Evolutionary conservation across 2,888 invertebrate genomes (phyloP).

Genomic region (Machimus rusticus): DNA sequence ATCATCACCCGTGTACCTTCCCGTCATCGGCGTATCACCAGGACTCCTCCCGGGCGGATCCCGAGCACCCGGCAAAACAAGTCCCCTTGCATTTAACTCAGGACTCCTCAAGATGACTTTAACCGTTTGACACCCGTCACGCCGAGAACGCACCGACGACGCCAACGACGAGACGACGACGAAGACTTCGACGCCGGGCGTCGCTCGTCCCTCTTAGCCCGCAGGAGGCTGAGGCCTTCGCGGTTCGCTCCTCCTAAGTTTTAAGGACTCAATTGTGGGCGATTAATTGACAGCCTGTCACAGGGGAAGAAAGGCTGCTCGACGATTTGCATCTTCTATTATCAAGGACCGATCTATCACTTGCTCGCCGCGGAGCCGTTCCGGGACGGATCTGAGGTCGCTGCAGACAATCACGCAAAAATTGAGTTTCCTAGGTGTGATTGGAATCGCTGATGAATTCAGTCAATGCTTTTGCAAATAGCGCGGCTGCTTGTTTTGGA

Average conservation of each 20-base stretch:
- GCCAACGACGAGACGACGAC: neutral
- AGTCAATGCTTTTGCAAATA: neutral
- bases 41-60: neutral
- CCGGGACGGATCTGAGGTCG: neutral
- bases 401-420: neutral
- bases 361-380: neutral
- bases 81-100: neutral
- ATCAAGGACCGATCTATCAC: constrained; percentile 12
- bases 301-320: constrained; percentile 25
- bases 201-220: neutral
- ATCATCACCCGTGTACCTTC: constrained; percentile 22
- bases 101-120: constrained; percentile 16
- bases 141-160: neutral
- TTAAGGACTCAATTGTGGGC: constrained; percentile 17
- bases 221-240: neutral
- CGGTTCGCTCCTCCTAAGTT: neutral
- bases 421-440: neutral
- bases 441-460: constrained; percentile 4
- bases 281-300: constrained; percentile 45
- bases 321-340: constrained; percentile 32
- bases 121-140: constrained; percentile 30
- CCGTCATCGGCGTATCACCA: constrained; percentile 32
- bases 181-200: neutral
- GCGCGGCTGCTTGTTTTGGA: neutral
- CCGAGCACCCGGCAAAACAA: neutral